phyloP scores from a whole-genome alignment of 2,888 invertebrate genomes.

The Phengaris arion region DNA sequence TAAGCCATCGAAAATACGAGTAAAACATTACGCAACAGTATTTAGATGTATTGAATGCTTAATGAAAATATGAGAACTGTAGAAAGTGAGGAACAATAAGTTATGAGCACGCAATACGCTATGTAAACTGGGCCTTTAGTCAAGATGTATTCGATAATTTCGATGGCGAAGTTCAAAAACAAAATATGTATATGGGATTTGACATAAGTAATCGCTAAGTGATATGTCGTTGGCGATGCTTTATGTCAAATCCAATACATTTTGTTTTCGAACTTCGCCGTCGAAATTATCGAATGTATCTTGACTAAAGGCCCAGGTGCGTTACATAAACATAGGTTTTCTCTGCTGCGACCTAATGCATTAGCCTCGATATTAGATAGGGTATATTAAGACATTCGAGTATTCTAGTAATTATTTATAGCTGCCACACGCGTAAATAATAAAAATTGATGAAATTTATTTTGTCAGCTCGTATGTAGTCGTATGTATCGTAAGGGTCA shows the following conservation, averaged over 20 bases:
- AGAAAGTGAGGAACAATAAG: constrained; percentile 25
- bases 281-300: too few relatives aligned
- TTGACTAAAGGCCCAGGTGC: not conserved
- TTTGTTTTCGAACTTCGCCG: too few relatives aligned
- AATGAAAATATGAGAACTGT: constrained; percentile 11
- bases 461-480: too few relatives aligned
- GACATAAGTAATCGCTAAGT: too few relatives aligned
- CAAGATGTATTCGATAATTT: too few relatives aligned
- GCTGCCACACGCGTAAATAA: not conserved
- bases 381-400: not conserved
- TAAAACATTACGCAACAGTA: not conserved
- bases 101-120: constrained; percentile 16
- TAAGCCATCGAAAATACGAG: not conserved
- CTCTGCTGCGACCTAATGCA: not conserved
- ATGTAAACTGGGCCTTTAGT: not conserved
- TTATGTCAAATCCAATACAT: too few relatives aligned
- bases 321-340: constrained; percentile 20
- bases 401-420: not conserved
- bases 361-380: not conserved
- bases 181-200: too few relatives aligned
- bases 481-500: too few relatives aligned
- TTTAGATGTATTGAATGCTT: constrained; percentile 2
- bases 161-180: too few relatives aligned
- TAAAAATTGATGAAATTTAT: too few relatives aligned
- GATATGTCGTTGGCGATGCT: too few relatives aligned